These are phyloP conservation scores for Lanius collurio DNA, from an alignment of 2,113 vertebrate species.

Conservation along the genomic window DNA sequence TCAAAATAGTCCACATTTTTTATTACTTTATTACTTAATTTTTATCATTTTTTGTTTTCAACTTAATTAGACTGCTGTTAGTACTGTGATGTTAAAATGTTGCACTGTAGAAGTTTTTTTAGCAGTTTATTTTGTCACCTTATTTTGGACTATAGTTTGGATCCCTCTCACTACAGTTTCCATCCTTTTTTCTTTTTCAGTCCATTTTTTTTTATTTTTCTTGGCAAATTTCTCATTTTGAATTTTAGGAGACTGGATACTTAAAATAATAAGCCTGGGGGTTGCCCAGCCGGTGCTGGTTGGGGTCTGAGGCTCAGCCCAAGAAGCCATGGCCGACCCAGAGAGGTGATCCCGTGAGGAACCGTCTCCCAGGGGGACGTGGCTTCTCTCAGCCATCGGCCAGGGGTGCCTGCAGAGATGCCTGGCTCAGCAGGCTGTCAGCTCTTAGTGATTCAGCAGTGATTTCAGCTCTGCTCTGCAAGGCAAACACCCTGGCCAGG, in stretches of 20 bases:
- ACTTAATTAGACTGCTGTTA: background rate
- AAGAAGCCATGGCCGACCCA: too few species aligned
- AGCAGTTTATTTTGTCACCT: background rate
- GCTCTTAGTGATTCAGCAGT: too few species aligned
- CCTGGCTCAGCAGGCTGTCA: too few species aligned
- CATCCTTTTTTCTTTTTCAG: background rate
- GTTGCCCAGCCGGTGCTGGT: too few species aligned
- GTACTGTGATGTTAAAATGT: background rate
- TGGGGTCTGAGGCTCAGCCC: too few species aligned
- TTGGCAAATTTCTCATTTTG: background rate
- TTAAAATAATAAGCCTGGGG: too few species aligned
- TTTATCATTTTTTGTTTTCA: background rate
- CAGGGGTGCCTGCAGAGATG: too few species aligned
- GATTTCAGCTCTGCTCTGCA: too few species aligned
- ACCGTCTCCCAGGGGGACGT: too few species aligned
- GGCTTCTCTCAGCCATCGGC: too few species aligned
- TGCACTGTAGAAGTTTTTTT: fast-evolving
- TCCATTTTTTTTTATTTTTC: background rate
- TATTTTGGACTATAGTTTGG: background rate
- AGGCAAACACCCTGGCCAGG: too few species aligned
- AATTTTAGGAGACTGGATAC: background rate
- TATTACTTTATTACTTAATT: background rate
- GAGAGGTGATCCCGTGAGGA: too few species aligned
- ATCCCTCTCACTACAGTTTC: background rate
- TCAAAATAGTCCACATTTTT: background rate